These are phyloP conservation scores for Drosophila cracens DNA, from an alignment of 2,888 invertebrate genomes.

Conservation along the genomic window DNA sequence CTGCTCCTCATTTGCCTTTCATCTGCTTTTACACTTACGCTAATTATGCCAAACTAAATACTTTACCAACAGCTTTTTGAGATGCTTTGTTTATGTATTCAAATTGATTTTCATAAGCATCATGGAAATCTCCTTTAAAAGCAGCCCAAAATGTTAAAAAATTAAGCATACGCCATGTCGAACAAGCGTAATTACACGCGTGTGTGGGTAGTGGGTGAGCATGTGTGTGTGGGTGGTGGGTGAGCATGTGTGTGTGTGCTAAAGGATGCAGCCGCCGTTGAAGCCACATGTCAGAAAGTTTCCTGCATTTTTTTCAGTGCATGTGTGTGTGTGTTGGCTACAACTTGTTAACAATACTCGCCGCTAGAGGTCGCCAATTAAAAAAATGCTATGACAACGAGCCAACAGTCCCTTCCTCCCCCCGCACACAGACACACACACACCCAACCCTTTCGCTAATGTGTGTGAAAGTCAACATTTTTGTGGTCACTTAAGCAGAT, in stretches of 20 bases:
- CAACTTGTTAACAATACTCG: slow-evolving; percentile 78
- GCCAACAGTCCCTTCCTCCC: neutral
- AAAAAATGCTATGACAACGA: slow-evolving; percentile 47
- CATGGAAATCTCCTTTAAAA: neutral
- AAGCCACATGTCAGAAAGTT: slow-evolving; percentile 60
- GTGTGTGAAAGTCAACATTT: slow-evolving; percentile 73
- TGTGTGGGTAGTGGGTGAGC: slow-evolving; percentile 2
- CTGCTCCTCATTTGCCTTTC: neutral
- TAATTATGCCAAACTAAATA: neutral
- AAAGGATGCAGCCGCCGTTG: slow-evolving; percentile 23
- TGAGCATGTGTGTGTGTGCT: neutral
- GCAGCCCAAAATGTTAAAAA: slow-evolving; percentile 26
- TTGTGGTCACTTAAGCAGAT: slow-evolving; percentile 81
- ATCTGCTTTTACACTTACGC: no score
- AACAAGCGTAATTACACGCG: slow-evolving; percentile 73
- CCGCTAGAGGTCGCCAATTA: slow-evolving; percentile 70
- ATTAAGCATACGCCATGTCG: slow-evolving; percentile 73
- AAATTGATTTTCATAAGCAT: slow-evolving; percentile 23
- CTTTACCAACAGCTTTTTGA: neutral
- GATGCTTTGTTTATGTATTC: neutral
- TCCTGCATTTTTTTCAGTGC: slow-evolving; percentile 13
- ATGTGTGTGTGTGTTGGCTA: slow-evolving; percentile 20
- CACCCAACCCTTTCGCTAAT: neutral
- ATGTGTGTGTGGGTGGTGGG: neutral
- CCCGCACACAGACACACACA: neutral